Evolutionary conservation across 1,140 invertebrate species (phyloP).

Genomic region (Bombus superbus): DNA sequence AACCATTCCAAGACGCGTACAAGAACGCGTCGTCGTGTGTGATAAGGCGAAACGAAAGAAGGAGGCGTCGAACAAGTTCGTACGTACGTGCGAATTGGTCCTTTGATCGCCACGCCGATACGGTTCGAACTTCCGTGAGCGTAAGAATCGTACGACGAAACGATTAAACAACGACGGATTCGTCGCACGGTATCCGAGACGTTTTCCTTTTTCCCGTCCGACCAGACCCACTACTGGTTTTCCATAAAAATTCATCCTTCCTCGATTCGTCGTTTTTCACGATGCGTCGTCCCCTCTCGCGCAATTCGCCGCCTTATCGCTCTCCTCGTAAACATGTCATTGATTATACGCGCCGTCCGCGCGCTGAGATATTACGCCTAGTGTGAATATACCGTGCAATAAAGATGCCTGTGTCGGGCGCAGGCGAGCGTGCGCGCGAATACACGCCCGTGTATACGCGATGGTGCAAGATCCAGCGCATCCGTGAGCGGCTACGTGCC

Average conservation of each 20-base stretch:
- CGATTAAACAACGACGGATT: too few species aligned
- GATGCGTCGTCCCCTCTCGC: slow-evolving; percentile 24
- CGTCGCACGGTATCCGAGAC: too few species aligned
- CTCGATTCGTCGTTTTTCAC: slow-evolving; percentile 11
- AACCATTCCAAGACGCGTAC: neutral
- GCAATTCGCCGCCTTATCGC: slow-evolving; percentile 61
- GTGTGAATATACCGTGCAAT: slow-evolving; percentile 66
- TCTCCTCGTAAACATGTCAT: slow-evolving; percentile 72
- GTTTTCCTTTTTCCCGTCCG: too few species aligned
- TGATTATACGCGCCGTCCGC: slow-evolving; percentile 67
- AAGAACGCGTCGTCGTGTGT: neutral
- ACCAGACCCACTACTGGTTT: neutral
- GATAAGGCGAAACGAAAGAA: slow-evolving; percentile 5
- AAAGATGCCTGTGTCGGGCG: slow-evolving; percentile 53
- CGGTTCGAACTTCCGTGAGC: too few species aligned
- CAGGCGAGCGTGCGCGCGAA: neutral
- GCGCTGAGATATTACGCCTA: slow-evolving; percentile 63
- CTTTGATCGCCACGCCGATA: too few species aligned
- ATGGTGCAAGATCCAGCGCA: neutral
- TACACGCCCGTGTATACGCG: neutral
- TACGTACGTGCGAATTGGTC: neutral
- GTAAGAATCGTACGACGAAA: too few species aligned
- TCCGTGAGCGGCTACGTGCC: slow-evolving; percentile 9
- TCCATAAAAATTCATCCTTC: neutral
- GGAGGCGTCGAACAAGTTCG: neutral